Base-by-base conservation (phyloP, 2,888 invertebrate species). In the Arenicola marina region DNA sequence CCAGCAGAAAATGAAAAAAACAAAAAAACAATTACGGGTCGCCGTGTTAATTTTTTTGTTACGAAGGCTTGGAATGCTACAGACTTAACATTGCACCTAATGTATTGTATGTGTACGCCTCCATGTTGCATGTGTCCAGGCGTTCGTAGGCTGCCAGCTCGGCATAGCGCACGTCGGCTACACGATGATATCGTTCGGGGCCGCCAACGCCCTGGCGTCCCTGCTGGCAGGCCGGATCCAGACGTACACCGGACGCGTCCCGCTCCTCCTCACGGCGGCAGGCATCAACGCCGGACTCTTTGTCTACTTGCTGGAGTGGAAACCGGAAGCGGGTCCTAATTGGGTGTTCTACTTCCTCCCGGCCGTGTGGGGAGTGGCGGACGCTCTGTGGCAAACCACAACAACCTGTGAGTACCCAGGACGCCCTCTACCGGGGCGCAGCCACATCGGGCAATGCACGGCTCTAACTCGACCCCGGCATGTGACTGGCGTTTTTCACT, bases 71-170 rank as follows among this genome's bases (percentile, higher is more conserved):
- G n/a, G n/a, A n/a, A n/a, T n/a, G n/a, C n/a, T n/a, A n/a, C n/a
- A n/a, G n/a, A n/a, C n/a, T n/a, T n/a, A n/a, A n/a, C n/a, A n/a
- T n/a, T n/a, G n/a, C n/a, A n/a, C n/a, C n/a, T n/a, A n/a, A n/a
- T n/a, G n/a, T n/a, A n/a, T n/a, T n/a, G n/a, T n/a, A n/a, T n/a
- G n/a, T n/a, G n/a, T 38, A 38, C n/a, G n/a, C n/a, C n/a, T 38
- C 43, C n/a, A 15, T 38, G 11, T n/a, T 38, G 43, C n/a, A n/a
- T 38, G 43, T 11, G 11, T 48, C 48, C 48, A 53, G 53, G 53
- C 53, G 29, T 53, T 53, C 24, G 31, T 53, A 11, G 32, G 31
- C 32, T 53, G 53, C 32, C 15, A 53, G 53, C 53, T 53, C 4
- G 32, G 31, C 7, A 32, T 53, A 11, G 29, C 15, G 7, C 15